Percentiles rank a stretch among this genome's conserved stretches.
phyloP scores from a whole-genome alignment of 2,888 invertebrate species.

The Chrysotoxum bicinctum region DNA sequence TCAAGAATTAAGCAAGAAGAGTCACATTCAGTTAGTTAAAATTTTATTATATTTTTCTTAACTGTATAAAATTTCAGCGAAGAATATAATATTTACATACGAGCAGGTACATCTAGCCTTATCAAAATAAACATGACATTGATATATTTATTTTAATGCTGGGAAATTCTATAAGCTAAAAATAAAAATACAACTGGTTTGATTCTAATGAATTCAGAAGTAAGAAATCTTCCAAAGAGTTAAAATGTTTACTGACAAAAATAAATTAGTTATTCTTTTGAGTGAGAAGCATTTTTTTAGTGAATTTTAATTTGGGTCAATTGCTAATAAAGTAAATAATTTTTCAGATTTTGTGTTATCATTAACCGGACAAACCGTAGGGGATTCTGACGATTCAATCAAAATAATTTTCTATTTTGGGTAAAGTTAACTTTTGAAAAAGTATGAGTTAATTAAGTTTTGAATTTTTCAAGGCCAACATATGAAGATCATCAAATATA shows the following conservation, averaged over 20 bases:
- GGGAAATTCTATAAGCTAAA: too few relatives aligned
- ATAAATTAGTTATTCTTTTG: background rate
- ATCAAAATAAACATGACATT: too few relatives aligned
- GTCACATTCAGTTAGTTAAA: too few relatives aligned
- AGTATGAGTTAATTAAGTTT: too few relatives aligned
- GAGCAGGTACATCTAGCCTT: too few relatives aligned
- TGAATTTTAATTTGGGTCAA: background rate
- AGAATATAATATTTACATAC: too few relatives aligned
- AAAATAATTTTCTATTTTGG: constrained; percentile 46
- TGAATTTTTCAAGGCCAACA: constrained; percentile 30
- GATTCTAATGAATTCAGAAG: background rate
- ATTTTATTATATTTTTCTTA: too few relatives aligned
- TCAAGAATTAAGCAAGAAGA: too few relatives aligned
- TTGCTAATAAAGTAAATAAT: background rate
- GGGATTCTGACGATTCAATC: background rate
- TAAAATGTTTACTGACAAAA: background rate
- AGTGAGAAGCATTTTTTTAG: background rate
- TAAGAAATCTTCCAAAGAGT: background rate
- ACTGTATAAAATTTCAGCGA: too few relatives aligned
- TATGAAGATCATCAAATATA: constrained; percentile 10
- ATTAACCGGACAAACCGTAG: background rate
- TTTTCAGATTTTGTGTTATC: background rate
- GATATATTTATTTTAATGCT: too few relatives aligned
- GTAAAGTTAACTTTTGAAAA: too few relatives aligned
- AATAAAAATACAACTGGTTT: too few relatives aligned